Base-by-base conservation (phyloP, 53 echinoderm and acorn worm species). In the Zoroaster sp. region DNA sequence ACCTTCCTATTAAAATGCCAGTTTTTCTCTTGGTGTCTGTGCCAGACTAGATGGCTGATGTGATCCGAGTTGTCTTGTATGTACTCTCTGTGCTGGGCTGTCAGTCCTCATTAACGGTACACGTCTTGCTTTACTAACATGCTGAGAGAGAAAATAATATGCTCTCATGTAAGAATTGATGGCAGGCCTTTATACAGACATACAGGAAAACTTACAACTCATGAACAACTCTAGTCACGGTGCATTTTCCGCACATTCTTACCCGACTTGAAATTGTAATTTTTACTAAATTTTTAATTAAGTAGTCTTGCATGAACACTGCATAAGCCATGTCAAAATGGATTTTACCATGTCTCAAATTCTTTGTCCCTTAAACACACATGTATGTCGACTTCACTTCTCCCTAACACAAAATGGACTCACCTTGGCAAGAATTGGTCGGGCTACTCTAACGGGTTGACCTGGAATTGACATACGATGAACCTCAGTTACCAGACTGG, bases 401-500 rank as follows among this genome's bases (percentile, higher is more conserved):
- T n/a, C n/a, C n/a, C n/a, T n/a, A n/a, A n/a, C n/a, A n/a, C n/a
- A n/a, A n/a, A n/a, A 2, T 38, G 53, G 18, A 79, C 63, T 79
- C 34, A 79, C 79, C 59, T 85, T 85, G 36, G 85, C 37, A 37
- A 85, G 71, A 42, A 85, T 85, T 70, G 85, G 85, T 85, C 51
- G 44, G 72, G 85, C 71, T 4, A 69, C 85, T 37, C 71, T 34
- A 47, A 8, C 45, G n/a, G 70, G 85, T 23, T 18, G 85, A n/a
- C 85, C 38, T 47, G 85, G 85, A 70, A 69, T 85, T 70, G 85
- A 85, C 85, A 85, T 7, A 1, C 45, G 49, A 9, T 85, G 85
- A 70, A 72, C 85, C 85, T 72, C 85, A 47, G 85, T 85, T 35
- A 85, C 85, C 72, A 85, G 85, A 85, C 34, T 45, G 1, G 71